phyloP scores from a whole-genome alignment of 37 sponge, comb jelly and placozoan genomes.

The Dysidea cf. avara region DNA sequence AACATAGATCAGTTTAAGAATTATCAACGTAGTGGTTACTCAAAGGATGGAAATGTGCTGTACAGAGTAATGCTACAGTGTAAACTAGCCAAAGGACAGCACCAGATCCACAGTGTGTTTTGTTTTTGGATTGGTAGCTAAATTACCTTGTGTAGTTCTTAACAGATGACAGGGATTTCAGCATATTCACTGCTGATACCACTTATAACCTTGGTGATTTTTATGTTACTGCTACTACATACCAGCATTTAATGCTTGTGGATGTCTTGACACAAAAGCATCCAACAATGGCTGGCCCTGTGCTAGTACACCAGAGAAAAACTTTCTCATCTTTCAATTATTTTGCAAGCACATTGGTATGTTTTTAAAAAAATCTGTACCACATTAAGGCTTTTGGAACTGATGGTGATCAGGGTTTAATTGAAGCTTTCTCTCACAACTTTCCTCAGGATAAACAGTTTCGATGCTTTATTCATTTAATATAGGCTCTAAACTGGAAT shows the following conservation, averaged over 20 bases:
- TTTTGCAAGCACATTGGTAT: conserved; percentile 4
- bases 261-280: not conserved
- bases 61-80: conserved; percentile 48
- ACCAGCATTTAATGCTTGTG: conserved; percentile 11
- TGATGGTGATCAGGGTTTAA: conserved; percentile 9
- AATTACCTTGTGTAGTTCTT: too few relatives aligned
- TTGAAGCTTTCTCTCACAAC: conserved; percentile 8
- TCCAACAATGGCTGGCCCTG: conserved; percentile 30
- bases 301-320: conserved; percentile 13
- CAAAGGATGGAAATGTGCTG: conserved; percentile 7
- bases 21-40: not conserved
- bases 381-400: conserved; percentile 2
- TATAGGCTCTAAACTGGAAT: too few relatives aligned
- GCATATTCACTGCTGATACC: not conserved
- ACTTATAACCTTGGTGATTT: too few relatives aligned
- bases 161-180: too few relatives aligned
- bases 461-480: conserved; percentile 13
- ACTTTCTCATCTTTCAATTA: not conserved
- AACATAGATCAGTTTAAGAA: conserved; percentile 9
- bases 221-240: too few relatives aligned
- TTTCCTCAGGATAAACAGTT: conserved; percentile 8
- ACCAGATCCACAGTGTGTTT: too few relatives aligned
- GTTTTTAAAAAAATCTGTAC: not conserved
- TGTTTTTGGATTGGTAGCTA: too few relatives aligned
- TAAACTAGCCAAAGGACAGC: conserved; percentile 46